Percentiles rank a stretch among this genome's conserved stretches.
phyloP scores from a whole-genome alignment of 1,140 invertebrate species.

The Drosophila triauraria region DNA sequence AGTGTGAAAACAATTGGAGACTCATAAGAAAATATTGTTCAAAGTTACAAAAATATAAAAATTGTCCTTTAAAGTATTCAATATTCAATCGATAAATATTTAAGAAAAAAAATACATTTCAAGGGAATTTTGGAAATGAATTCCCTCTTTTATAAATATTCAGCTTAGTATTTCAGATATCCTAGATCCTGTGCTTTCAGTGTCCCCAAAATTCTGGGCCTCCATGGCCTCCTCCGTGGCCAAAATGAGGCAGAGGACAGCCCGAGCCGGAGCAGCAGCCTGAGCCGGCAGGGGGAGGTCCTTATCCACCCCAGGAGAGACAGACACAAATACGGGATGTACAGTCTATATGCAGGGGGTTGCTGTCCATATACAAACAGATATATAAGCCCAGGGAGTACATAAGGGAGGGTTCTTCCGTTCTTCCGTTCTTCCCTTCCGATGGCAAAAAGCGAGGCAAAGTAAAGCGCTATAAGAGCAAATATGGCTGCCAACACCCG shows the following conservation, averaged over 20 bases:
- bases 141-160: no score
- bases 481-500: conserved; percentile 85
- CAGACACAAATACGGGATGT: conserved; percentile 8
- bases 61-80: no score
- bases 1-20: no score
- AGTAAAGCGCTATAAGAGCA: conserved; percentile 84
- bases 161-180: background rate
- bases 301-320: conserved; percentile 31
- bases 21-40: no score
- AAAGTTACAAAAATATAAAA: no score
- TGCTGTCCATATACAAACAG: conserved; percentile 8
- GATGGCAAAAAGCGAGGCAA: conserved; percentile 66
- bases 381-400: background rate
- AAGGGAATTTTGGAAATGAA: no score
- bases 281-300: conserved; percentile 15
- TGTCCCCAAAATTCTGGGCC: conserved; percentile 8
- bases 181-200: background rate
- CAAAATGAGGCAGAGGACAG: conserved; percentile 21
- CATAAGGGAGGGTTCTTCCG: conserved; percentile 40
- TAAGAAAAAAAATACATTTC: no score
- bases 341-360: conserved; percentile 17
- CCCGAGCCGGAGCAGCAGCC: background rate
- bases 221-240: background rate
- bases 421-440: conserved; percentile 13
- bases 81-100: no score